These are phyloP conservation scores for Dioctria rufipes DNA, from an alignment of 2,888 invertebrate species.

Conservation along the genomic window DNA sequence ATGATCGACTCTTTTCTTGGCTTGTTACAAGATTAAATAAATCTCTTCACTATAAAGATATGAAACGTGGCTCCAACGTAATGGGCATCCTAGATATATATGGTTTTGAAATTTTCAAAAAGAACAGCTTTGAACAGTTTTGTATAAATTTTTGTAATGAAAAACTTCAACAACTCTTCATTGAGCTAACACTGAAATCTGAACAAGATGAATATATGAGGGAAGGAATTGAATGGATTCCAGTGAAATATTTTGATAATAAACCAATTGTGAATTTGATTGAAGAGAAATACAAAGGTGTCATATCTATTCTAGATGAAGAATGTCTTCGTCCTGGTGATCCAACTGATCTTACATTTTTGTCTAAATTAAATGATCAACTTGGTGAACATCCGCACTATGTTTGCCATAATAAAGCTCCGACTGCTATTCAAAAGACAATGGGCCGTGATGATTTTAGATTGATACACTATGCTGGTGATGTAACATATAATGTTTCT, in stretches of 20 bases:
- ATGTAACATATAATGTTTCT: constrained; percentile 89
- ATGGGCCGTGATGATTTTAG: constrained; percentile 94
- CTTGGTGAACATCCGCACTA: constrained; percentile 86
- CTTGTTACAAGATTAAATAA: constrained; percentile 85
- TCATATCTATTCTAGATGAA: constrained; percentile 90
- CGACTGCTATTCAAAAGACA: constrained; percentile 84
- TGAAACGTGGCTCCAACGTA: constrained; percentile 75
- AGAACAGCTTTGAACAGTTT: constrained; percentile 87
- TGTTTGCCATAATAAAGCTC: constrained; percentile 85
- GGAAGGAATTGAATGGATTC: constrained; percentile 94
- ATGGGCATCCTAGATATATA: constrained; percentile 95
- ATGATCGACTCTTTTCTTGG: constrained; percentile 93
- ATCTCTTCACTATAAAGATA: constrained; percentile 77
- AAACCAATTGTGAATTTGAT: constrained; percentile 94
- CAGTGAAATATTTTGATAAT: constrained; percentile 92
- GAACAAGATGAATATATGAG: constrained; percentile 94
- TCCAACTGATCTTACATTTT: constrained; percentile 84
- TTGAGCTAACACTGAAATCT: constrained; percentile 89
- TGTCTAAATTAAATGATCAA: constrained; percentile 84
- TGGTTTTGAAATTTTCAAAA: constrained; percentile 94
- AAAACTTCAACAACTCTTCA: constrained; percentile 94
- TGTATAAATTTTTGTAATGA: constrained; percentile 98
- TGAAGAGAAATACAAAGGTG: constrained; percentile 90
- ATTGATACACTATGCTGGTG: constrained; percentile 92
- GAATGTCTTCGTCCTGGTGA: constrained; percentile 94